Conservation (phyloP, 2,888 invertebrate species). For the Philopedon plagiatum region DNA sequence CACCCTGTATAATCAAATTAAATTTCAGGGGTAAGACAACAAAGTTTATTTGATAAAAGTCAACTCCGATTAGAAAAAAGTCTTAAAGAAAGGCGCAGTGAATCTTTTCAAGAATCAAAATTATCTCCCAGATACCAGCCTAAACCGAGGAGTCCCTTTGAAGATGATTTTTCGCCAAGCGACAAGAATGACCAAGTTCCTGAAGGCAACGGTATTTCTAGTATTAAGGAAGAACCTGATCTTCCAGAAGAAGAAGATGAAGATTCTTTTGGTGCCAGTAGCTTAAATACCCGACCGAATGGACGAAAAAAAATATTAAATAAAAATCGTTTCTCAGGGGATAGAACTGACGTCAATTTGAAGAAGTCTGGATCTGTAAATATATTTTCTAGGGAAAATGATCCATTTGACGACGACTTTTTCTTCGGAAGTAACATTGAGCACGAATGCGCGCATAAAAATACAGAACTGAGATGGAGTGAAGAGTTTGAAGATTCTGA, state of each 20-base stretch:
- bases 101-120: constrained; percentile 54
- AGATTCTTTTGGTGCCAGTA: constrained; percentile 56
- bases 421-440: constrained; percentile 73
- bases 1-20: constrained; percentile 17
- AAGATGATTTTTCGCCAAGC: constrained; percentile 74
- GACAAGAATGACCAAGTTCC: constrained; percentile 55
- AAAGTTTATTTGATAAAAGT: constrained; percentile 55
- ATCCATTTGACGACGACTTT: constrained; percentile 92
- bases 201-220: constrained; percentile 61
- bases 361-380: constrained; percentile 93
- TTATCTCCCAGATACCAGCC: constrained; percentile 55
- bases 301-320: constrained; percentile 61
- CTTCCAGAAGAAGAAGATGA: constrained; percentile 61
- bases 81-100: constrained; percentile 48
- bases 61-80: constrained; percentile 45
- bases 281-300: constrained; percentile 55
- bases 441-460: constrained; percentile 54
- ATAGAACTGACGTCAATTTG: constrained; percentile 74
- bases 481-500: constrained; percentile 69
- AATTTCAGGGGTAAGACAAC: constrained; percentile 51
- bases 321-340: constrained; percentile 61
- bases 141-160: constrained; percentile 67
- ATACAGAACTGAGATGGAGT: constrained; percentile 68
- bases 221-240: constrained; percentile 66
- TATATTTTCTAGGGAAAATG: constrained; percentile 88